Base-by-base conservation (phyloP, 1,140 invertebrate genomes). In the Homalodisca vitripennis region DNA sequence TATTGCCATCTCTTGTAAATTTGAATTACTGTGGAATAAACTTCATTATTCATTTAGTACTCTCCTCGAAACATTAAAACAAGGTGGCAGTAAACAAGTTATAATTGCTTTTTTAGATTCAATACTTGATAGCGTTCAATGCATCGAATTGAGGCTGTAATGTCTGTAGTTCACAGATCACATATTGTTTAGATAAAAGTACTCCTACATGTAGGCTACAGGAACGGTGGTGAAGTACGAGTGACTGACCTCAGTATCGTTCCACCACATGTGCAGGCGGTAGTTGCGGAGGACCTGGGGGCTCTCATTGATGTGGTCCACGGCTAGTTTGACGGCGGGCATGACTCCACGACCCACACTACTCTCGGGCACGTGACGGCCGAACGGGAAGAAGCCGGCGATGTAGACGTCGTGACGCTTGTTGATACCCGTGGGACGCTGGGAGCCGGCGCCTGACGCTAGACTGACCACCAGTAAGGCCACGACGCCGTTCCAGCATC, bases 231-330 rank as follows among this genome's bases (percentile, higher is more conserved):
- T n/a, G n/a, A n/a, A n/a, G n/a, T n/a, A n/a, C n/a, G n/a, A n/a
- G n/a, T 26, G 30, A 75, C 82, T 83, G 78, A 97, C 95, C 91
- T 94, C 88, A 1, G 94, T 97, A 75, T 97, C 93, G 78, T 97
- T 97, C 92, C 92, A 95, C 87, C 91, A 92, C 87, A 97, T 94
- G 77, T 94, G 92, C 53, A 97, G 86, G 32, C 92, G 84, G 80
- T 96, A 95, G 79, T 94, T 93, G 63, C 88, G 84, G 13, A 97
- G 82, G 51, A 97, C 88, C 29, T 84, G 85, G 30, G 90, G 88
- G 77, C 93, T 91, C 74, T 94, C 90, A 80, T 97, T 97, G 77
- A 97, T 94, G 82, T 97, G 93, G 74, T 94, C 91, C 67, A 97
- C 84, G 66, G 94, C 95, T 70, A 97, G 81, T 79, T 94, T 92